Percentiles rank a stretch among this genome's conserved stretches.
Conservation (phyloP, 92 coral and sea anemone genomes). For the Actinernus sp. region DNA sequence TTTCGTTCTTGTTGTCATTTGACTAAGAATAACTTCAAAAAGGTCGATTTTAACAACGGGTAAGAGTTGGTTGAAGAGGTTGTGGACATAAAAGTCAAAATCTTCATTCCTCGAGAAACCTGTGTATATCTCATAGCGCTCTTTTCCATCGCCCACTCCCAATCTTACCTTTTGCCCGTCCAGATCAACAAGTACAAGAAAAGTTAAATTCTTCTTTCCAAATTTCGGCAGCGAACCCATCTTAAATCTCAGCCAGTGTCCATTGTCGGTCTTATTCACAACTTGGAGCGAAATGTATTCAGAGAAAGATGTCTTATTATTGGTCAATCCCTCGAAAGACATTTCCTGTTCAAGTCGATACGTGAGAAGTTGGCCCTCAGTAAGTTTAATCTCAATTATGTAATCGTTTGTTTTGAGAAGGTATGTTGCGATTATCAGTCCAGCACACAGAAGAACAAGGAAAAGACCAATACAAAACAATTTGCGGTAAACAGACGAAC, state of each 20-base stretch:
- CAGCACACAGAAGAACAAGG: conserved; percentile 10
- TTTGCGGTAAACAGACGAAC: conserved; percentile 6
- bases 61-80: conserved; percentile 55
- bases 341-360: conserved; percentile 57
- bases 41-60: conserved; percentile 62
- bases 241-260: conserved; percentile 48
- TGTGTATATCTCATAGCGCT: conserved; percentile 29
- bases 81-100: conserved; percentile 48
- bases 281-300: conserved; percentile 44
- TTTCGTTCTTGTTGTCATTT: conserved; percentile 33
- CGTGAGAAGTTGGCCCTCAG: conserved; percentile 31
- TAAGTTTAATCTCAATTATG: conserved; percentile 44
- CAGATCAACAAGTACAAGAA: conserved; percentile 38
- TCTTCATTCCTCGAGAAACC: conserved; percentile 14
- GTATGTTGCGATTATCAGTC: neutral
- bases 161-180: conserved; percentile 5
- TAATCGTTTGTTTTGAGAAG: conserved; percentile 28
- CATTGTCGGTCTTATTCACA: conserved; percentile 55
- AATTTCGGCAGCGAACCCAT: conserved; percentile 3
- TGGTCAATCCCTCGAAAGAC: conserved; percentile 20
- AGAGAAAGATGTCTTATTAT: conserved; percentile 16
- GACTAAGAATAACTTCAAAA: conserved; percentile 64
- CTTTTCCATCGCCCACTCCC: conserved; percentile 9
- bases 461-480: conserved; percentile 15
- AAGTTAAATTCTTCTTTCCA: conserved; percentile 5